Percentiles rank a stretch among this genome's conserved stretches.
These are phyloP conservation scores for Spilosoma lubricipeda DNA, from an alignment of 2,888 invertebrate genomes.

Conservation along the genomic window DNA sequence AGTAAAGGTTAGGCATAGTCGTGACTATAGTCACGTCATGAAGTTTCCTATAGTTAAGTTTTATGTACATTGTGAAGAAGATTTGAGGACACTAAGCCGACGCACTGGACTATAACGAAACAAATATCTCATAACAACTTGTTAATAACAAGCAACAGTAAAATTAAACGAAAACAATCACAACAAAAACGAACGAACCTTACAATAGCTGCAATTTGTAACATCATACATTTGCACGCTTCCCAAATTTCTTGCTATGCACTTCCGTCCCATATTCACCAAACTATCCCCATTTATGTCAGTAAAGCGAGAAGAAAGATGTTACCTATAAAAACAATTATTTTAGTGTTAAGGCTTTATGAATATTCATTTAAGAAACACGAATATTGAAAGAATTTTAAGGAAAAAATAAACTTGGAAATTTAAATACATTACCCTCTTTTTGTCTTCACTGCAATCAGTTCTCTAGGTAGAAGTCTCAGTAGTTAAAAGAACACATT, in stretches of 20 bases:
- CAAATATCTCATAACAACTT: not conserved
- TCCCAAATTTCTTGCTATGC: not conserved
- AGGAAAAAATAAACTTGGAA: too few species aligned
- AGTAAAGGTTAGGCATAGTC: not conserved
- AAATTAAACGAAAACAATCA: not conserved
- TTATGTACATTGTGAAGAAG: not conserved
- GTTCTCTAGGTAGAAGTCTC: not conserved
- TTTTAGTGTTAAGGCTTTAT: not conserved
- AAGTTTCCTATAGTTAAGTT: not conserved
- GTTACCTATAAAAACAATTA: not conserved
- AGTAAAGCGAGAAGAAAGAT: not conserved
- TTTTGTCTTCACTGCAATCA: not conserved
- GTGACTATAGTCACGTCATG: not conserved
- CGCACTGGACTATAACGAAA: not conserved
- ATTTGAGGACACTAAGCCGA: not conserved
- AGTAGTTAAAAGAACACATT: not conserved
- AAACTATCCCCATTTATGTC: too few species aligned
- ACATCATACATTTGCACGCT: not conserved
- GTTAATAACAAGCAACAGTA: not conserved
- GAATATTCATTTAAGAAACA: not conserved
- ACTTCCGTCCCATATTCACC: not conserved
- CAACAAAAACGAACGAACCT: not conserved
- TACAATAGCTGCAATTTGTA: not conserved
- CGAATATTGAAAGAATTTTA: too few species aligned
- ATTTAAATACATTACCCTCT: not conserved